Percentiles rank a stretch among this genome's conserved stretches.
Conservation (phyloP, 2,888 invertebrate genomes). For the Linnaemya vulpina region DNA sequence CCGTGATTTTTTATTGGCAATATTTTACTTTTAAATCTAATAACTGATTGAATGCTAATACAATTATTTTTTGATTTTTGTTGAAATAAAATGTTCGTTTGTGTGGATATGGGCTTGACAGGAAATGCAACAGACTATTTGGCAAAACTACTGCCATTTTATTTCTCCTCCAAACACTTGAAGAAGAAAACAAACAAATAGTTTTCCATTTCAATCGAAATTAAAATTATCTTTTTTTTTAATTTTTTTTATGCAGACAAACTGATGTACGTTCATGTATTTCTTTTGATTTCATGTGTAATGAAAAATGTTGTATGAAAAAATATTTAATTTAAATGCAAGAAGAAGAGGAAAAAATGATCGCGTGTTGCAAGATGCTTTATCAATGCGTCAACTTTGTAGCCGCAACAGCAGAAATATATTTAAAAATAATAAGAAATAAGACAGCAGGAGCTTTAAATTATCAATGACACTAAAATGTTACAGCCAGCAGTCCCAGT, state of each 20-base stretch:
- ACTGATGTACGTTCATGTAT: neutral
- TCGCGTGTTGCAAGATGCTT: slow-evolving; percentile 70
- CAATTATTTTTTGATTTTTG: slow-evolving; percentile 16
- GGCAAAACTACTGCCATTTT: slow-evolving; percentile 50
- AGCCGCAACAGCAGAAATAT: slow-evolving; percentile 15
- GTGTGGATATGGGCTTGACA: slow-evolving; percentile 61
- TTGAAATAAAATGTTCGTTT: slow-evolving; percentile 3
- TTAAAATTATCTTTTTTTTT: slow-evolving; percentile 38
- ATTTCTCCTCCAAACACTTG: slow-evolving; percentile 29
- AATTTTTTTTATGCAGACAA: neutral
- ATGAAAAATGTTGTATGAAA: slow-evolving; percentile 19
- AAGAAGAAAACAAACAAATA: slow-evolving; percentile 36
- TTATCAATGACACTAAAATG: slow-evolving; percentile 71
- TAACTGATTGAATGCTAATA: slow-evolving; percentile 12
- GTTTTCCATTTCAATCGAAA: slow-evolving; percentile 42
- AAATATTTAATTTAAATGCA: slow-evolving; percentile 54
- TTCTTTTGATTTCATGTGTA: slow-evolving; percentile 20
- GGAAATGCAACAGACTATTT: slow-evolving; percentile 68
- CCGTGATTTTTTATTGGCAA: slow-evolving; percentile 31
- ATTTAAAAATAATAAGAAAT: slow-evolving; percentile 46
- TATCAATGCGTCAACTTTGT: slow-evolving; percentile 71
- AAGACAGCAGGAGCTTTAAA: slow-evolving; percentile 72
- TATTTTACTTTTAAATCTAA: slow-evolving; percentile 29
- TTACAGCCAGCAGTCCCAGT: slow-evolving; percentile 46
- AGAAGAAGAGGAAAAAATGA: slow-evolving; percentile 37